A percentile compares a stretch with the other conserved stretches of the same genome.
These are phyloP conservation scores for Podilymbus podiceps DNA, from an alignment of 2,113 vertebrate species.

Conservation along the genomic window DNA sequence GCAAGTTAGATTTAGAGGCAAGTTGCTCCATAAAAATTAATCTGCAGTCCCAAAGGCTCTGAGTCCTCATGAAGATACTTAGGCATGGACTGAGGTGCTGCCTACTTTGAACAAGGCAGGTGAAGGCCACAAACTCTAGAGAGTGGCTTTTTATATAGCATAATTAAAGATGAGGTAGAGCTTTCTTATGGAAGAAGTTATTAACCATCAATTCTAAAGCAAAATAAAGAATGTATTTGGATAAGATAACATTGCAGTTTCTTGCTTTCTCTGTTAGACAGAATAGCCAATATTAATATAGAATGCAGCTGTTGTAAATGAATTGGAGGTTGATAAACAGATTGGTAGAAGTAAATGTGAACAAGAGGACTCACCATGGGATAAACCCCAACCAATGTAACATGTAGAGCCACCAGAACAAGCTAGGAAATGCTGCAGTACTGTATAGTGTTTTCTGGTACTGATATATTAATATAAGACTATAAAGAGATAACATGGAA, in stretches of 20 bases:
- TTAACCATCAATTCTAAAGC: background rate
- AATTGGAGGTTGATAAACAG: background rate
- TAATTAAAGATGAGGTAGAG: background rate
- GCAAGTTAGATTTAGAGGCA: background rate
- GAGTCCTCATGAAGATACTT: background rate
- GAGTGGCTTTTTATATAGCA: background rate
- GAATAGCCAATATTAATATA: background rate
- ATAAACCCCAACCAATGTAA: background rate
- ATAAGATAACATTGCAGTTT: background rate
- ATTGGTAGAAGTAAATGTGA: background rate
- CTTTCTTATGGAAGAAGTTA: background rate
- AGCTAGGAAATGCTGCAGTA: background rate
- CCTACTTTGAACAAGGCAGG: background rate
- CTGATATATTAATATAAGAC: background rate
- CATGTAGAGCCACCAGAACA: background rate
- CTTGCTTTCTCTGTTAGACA: background rate
- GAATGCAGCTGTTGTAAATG: background rate
- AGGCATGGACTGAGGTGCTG: background rate
- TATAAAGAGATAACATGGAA: background rate
- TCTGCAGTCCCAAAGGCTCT: background rate
- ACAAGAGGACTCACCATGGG: background rate
- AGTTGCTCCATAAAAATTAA: background rate
- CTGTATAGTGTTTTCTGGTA: background rate
- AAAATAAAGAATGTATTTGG: background rate
- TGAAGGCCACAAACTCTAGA: background rate